Evolutionary conservation across 30 jellyfish, hydroid and myxozoan species (phyloP), one percentile per base, ranked within the genome.

Genomic region (Aurelia coerulea): DNA sequence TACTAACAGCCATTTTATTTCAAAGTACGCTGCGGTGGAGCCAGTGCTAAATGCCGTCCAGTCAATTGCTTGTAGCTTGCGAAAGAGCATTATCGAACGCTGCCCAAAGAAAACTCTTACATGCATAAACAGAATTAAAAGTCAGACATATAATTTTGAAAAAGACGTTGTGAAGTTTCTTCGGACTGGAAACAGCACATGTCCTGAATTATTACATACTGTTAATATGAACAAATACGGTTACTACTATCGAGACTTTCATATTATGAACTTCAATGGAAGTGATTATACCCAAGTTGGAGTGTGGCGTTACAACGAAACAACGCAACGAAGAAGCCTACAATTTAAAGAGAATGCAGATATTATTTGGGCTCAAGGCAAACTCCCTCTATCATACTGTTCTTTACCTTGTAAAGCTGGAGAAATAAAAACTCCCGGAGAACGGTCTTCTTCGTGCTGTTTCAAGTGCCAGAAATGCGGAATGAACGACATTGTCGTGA

Each of bases 381-480:
- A 37, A 39, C 35, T 35, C 13, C 87, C 91, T 0, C 1, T 65
- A 39, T 78, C 96, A 2, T 50, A 59, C 31, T 87, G 96, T 33
- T 87, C 90, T 63, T 2, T 19, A 31, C 92, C 89, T 4, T 89
- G 93, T 53, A 50, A 53, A 13, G 14, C 13, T 34, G 96, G 84
- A 9, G 78, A 35, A 54, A 77, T 79, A 17, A 49, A 41, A 62
- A 65, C 51, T 8, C 74, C 64, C 29, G 90, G 80, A 15, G 53
- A 39, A n/a, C 32, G 32, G 2, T 2, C 15, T 46, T 70, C 87
- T 15, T 59, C 68, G 2, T 89, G 97, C 52, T 89, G 97, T 51
- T 89, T 79, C 89, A 79, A 52, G 9, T 89, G 97, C 71, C 17
- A 32, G 7, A 49, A 78, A 74, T 89, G 97, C 66, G 69, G 17